These are phyloP conservation scores for Ascaphus truei DNA, from an alignment of 2,113 vertebrate genomes.

Conservation along the genomic window DNA sequence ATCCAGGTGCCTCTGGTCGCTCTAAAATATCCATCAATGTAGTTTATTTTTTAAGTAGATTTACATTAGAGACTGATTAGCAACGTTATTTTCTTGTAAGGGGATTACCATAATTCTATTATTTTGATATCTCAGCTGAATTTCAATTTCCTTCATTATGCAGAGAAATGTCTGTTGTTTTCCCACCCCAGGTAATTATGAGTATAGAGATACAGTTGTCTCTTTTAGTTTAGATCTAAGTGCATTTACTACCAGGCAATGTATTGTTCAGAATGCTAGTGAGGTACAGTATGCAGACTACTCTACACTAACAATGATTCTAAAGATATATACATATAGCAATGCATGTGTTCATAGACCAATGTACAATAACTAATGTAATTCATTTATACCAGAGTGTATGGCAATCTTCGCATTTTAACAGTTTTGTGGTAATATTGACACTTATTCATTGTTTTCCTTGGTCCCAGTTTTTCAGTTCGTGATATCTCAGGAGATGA, in stretches of 20 bases:
- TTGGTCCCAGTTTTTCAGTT: too few relatives aligned
- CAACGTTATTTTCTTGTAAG: constrained; percentile 35
- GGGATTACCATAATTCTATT: constrained; percentile 47
- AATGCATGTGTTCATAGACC: too few relatives aligned
- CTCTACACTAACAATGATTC: too few relatives aligned
- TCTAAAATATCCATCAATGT: background rate
- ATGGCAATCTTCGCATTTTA: too few relatives aligned
- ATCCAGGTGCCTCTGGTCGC: background rate
- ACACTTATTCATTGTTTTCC: too few relatives aligned
- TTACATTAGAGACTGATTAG: constrained; percentile 44
- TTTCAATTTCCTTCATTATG: constrained; percentile 38
- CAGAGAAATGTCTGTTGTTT: constrained; percentile 44
- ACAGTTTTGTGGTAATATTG: too few relatives aligned
- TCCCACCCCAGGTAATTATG: constrained; percentile 33
- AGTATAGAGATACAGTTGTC: background rate
- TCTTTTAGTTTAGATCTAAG: constrained; percentile 20
- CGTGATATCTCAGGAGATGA: too few relatives aligned
- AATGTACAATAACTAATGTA: too few relatives aligned
- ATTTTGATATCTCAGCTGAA: constrained; percentile 45
- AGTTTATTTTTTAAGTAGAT: constrained; percentile 21
- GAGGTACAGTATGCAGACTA: too few relatives aligned
- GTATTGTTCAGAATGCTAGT: background rate
- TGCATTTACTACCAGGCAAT: background rate
- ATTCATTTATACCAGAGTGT: too few relatives aligned
- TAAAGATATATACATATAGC: too few relatives aligned